Base-by-base conservation (phyloP, 2,888 invertebrate species). In the Cheilosia impressa region DNA sequence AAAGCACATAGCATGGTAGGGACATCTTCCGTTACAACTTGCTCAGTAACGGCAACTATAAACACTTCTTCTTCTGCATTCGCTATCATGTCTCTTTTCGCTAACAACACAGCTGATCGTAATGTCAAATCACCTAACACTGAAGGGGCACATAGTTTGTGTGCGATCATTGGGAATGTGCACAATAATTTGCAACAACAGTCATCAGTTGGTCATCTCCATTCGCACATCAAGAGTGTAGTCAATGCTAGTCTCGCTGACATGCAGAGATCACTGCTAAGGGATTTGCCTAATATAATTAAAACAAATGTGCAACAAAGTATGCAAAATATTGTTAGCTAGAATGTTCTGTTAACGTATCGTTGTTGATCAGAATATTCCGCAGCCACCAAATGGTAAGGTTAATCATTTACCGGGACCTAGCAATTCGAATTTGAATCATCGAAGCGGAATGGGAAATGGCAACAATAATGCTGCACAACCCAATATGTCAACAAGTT, bases 151-250 rank as follows among this genome's bases (percentile, higher is more conserved):
- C 41, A 43, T 15, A 9, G 2, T 13, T 24, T 13, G 9, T 2
- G 24, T 0, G 19, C 19, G n/a, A 10, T 13, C 10, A 3, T 0
- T 31, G 9, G 17, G 0, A 34, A 55, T 55, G 31, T 17, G 17
- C 13, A 55, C 2, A 34, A 10, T 9, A 15, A 15, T 43, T 43
- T 43, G n/a, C 41, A 15, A 43, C 41, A 43, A 9, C 53, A 53
- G 27, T 34, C 31, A 4, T 31, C 55, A 17, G 34, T 9, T 55
- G 34, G 55, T 17, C 55, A 55, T 55, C 55, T 55, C 17, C 34
- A 55, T 34, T 17, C 55, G 1, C 55, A 55, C 17, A 55, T 34
- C 24, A 34, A 34, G 17, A 24, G 27, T 27, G 27, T 53, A 2
- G 53, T 53, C 15, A 27, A 53, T 9, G 24, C 27, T 15, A 34